Evolutionary conservation across 2,888 invertebrate genomes (phyloP).

Genomic region (Ophion ventricosus): DNA sequence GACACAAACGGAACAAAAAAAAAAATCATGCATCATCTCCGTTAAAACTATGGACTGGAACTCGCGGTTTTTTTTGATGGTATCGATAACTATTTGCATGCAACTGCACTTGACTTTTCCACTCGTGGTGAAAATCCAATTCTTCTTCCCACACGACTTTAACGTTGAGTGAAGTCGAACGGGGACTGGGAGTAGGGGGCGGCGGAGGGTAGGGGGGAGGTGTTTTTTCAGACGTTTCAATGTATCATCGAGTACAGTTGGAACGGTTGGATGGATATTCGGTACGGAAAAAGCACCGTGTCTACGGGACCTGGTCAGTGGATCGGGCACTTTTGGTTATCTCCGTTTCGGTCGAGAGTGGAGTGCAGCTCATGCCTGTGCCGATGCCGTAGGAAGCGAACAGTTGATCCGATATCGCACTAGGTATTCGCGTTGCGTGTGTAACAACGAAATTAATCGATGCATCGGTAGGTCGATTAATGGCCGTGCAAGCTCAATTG

Average conservation of each 20-base stretch:
- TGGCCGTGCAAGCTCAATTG: slow-evolving; percentile 24
- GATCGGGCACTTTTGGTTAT: no score
- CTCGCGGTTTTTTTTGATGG: background rate
- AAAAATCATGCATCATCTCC: background rate
- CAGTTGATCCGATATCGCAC: slow-evolving; percentile 16
- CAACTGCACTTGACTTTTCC: background rate
- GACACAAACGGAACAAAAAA: background rate
- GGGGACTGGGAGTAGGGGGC: no score
- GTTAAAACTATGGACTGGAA: background rate
- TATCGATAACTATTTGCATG: background rate
- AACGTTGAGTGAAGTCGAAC: no score
- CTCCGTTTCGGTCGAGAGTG: background rate
- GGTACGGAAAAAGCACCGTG: no score
- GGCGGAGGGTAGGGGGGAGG: no score
- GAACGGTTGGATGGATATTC: no score
- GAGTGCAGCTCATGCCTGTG: background rate
- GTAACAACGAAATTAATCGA: slow-evolving; percentile 21
- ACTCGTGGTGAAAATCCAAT: no score
- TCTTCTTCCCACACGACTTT: no score
- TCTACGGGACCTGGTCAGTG: no score
- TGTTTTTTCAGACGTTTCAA: no score
- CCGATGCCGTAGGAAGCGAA: slow-evolving; percentile 16
- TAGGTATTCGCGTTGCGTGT: slow-evolving; percentile 13
- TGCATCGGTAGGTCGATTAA: slow-evolving; percentile 30
- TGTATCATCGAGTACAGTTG: no score